Evolutionary conservation across 2,888 invertebrate species (phyloP), one percentile per base, ranked within the genome.

Genomic region (Acronicta alni): DNA sequence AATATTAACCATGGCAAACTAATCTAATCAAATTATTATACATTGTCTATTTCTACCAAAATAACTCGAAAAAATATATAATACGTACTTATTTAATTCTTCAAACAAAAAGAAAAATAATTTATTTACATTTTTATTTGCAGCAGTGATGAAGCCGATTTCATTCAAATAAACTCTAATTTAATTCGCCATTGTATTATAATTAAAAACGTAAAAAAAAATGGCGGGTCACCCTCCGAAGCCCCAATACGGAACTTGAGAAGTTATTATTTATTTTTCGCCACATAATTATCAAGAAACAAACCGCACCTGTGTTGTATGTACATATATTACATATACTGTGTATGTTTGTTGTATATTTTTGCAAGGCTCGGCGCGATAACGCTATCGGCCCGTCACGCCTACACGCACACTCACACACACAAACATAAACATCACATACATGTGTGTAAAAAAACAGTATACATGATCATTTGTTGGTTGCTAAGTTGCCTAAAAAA

Each of bases 351-450:
- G 89, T 93, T 93, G 91, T 93, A 88, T 93, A 92, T 93, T 93
- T 93, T 93, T 89, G 93, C 93, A 91, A 93, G 91, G 88, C 89
- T 86, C 84, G 79, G 66, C 74, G 80, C 91, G 93, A 93, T 93
- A 93, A 88, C 86, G 76, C 84, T 93, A 93, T 93, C 93, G 90
- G 75, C n/a, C 62, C 80, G 79, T 86, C 89, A 90, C 91, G 91
- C 92, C 90, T 88, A 91, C 92, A 89, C 83, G 84, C 89, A 81
- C 86, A 86, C 81, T 69, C 66, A 60, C 72, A 73, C 84, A 79
- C 80, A 61, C 44, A 62, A 58, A 65, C 20, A 72, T 61, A 69
- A 49, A 63, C 61, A 64, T 57, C 32, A 12, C 53, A 26, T 41
- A 61, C 53, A 47, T 45, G 54, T 54, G 59, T 42, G 54, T 44